Evolutionary conservation across 2,797 vertebrate species (phyloP), one percentile per base, ranked within the genome.

Genomic region (Tapirus indicus): DNA sequence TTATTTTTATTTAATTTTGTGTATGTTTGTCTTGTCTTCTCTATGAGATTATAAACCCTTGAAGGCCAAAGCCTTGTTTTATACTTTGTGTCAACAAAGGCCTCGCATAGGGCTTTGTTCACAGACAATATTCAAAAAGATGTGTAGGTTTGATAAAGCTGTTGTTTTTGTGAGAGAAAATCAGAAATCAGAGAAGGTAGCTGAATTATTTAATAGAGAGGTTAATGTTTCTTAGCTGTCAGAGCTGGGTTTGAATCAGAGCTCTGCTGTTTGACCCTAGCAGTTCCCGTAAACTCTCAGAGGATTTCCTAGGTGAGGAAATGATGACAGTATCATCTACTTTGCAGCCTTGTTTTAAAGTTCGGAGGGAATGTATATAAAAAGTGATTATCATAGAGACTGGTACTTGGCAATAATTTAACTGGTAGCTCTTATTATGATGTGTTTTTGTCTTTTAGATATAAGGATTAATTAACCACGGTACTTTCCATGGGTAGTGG

Each of bases 101-200:
- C n/a, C 14, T 62, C 68, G 13, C 52, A 35, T 62, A 68, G 47
- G n/a, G 7, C 64, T 88, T 93, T 92, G 27, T 58, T 84, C 18
- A 54, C 32, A 35, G 35, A 27, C 18, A 72, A 2, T 83, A 66
- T n/a, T 95, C 29, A 94, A 29, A 80, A 68, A 82, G 90, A 79
- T 94, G 9, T 62, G 62, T 90, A 91, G 13, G 18, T 92, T 97
- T 94, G 54, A 74, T 94, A 85, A 91, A 93, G 71, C 23, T 82
- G 20, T 74, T 89, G 60, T 92, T 94, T 92, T 92, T 80, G 62
- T 93, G 72, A 93, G 71, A 94, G 62, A 92, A 97, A 93, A 80
- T 58, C 2, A 80, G 83, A 85, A 90, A 89, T 80, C 66, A 90
- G 89, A 88, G 54, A 83, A 92, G 52, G 47, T 80, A 85, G 16